phyloP scores from a whole-genome alignment of 2,113 vertebrate genomes.

The Spilogale gracilis region DNA sequence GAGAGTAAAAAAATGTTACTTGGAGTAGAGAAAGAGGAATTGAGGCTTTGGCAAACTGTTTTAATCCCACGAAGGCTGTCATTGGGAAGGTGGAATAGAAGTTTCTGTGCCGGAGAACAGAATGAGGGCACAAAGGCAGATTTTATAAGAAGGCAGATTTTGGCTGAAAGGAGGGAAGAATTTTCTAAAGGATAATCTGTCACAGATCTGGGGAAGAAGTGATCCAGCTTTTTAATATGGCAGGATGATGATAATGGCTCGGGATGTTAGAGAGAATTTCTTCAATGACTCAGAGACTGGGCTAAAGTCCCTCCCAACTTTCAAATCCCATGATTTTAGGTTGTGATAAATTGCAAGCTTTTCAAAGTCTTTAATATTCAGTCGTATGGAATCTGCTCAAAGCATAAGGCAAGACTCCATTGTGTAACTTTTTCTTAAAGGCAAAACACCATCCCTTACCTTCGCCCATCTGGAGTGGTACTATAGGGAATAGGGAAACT shows the following conservation, averaged over 20 bases:
- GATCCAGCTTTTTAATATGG: slow-evolving; percentile 14
- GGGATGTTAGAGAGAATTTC: neutral
- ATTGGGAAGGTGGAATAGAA: neutral
- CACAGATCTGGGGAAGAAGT: neutral
- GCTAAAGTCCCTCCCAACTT: neutral
- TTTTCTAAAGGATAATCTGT: slow-evolving; percentile 46
- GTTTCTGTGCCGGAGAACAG: neutral
- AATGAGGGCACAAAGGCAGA: neutral
- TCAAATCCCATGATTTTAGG: slow-evolving; percentile 14
- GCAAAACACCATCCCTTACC: neutral
- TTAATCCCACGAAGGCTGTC: neutral
- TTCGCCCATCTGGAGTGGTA: neutral
- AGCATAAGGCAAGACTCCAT: neutral
- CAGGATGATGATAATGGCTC: neutral
- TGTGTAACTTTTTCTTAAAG: slow-evolving; percentile 47
- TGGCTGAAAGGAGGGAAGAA: neutral
- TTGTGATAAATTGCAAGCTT: slow-evolving; percentile 51
- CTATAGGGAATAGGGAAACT: neutral
- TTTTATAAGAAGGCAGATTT: slow-evolving; percentile 56
- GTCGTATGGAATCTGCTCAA: neutral
- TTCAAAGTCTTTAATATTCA: slow-evolving; percentile 27
- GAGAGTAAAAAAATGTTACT: neutral
- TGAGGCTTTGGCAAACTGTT: slow-evolving; percentile 49
- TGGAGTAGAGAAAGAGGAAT: neutral
- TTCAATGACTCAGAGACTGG: neutral